Conservation (phyloP, 2,888 invertebrate species). For the Cactoblastis cactorum region DNA sequence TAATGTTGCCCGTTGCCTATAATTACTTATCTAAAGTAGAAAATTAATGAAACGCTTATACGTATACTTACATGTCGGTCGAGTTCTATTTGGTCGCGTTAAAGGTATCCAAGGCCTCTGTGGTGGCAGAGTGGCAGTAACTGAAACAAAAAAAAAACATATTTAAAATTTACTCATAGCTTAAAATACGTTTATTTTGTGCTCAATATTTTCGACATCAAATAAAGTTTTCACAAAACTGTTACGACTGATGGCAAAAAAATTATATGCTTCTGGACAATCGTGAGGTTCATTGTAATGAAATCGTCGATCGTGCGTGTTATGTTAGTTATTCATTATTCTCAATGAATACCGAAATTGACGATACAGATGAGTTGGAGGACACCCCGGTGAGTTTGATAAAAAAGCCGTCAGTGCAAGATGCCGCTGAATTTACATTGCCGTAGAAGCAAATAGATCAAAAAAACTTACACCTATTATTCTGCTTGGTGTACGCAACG, state of each 20-base stretch:
- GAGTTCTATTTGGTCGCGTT: constrained; percentile 91
- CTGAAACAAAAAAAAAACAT: constrained; percentile 81
- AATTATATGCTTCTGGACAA: constrained; percentile 28
- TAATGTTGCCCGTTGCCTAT: constrained; percentile 1
- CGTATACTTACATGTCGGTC: constrained; percentile 92
- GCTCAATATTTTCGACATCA: neutral
- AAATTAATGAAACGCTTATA: constrained; percentile 10
- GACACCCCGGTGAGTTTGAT: constrained; percentile 6
- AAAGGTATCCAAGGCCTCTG: constrained; percentile 97
- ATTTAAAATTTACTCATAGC: constrained; percentile 9
- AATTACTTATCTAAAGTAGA: constrained; percentile 17
- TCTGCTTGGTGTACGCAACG: constrained; percentile 35
- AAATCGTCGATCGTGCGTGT: constrained; percentile 36
- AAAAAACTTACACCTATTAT: constrained; percentile 41
- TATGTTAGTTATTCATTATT: constrained; percentile 27
- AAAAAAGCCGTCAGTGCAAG: constrained; percentile 20
- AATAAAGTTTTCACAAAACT: neutral
- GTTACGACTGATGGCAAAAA: constrained; percentile 25
- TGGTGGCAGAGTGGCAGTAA: constrained; percentile 93
- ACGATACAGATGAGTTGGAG: neutral
- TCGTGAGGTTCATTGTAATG: constrained; percentile 31
- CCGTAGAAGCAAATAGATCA: constrained; percentile 33
- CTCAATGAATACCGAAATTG: constrained; percentile 11
- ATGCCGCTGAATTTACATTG: constrained; percentile 30
- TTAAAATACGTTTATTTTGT: neutral